Evolutionary conservation across 2,888 invertebrate genomes (phyloP), one percentile per base, ranked within the genome.

Genomic region (Aricia artaxerxes): DNA sequence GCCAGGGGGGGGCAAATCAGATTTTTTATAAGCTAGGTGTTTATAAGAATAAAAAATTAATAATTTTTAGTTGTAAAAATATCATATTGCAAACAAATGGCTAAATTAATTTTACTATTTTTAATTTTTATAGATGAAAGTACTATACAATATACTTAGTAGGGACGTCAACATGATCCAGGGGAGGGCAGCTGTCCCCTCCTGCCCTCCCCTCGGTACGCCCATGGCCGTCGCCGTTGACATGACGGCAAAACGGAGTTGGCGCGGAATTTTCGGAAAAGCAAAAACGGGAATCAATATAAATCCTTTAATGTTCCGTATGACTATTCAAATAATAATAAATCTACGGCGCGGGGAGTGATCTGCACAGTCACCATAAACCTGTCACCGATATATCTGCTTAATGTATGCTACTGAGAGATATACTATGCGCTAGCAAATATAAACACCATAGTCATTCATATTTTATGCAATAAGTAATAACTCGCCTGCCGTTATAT

Each of bases 331-430:
- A 84, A 86, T 86, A 84, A 83, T 82, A 83, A 89, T 89, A 88
- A 88, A 89, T 89, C 87, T 80, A 82, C 82, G 82, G 79, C 79
- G 81, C 80, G 83, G 83, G 83, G 86, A 85, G 86, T 86, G 84
- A 84, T 83, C 84, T 85, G 85, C 84, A 83, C 73, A 49, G 75
- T 75, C 76, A 76, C 76, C 76, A 87, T 89, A 89, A 90, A 90
- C 85, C 87, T 88, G 89, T 90, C 89, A 83, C 82, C 87, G 82
- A 88, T 87, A 86, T 88, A 89, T 89, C 88, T 87, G 86, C 83
- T 82, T 85, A 84, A 88, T 86, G 86, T 84, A 49, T 53, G 83
- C 83, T 82, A 85, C 84, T 82, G 83, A 84, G 83, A 85, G 89
- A 88, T 82, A 83, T 86, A 85, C 76, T 76, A 31, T 16, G 69